These are phyloP conservation scores for Arenaria interpres DNA, from an alignment of 2,113 vertebrate species.

Conservation along the genomic window DNA sequence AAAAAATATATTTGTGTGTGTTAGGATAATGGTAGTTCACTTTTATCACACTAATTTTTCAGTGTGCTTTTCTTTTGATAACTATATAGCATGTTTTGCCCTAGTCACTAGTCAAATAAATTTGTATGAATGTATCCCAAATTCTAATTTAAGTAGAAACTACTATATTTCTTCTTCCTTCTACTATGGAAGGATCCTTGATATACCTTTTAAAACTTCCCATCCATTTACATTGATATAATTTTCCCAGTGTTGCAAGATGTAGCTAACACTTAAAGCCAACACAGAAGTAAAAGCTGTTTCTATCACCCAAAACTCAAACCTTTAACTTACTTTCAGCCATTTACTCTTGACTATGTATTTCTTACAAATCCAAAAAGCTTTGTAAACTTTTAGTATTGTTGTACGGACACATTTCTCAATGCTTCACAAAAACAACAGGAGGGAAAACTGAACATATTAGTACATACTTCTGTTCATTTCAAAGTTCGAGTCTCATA, in stretches of 20 bases:
- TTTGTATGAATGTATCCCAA: not conserved
- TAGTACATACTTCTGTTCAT: not conserved
- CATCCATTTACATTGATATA: not conserved
- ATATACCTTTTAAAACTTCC: not conserved
- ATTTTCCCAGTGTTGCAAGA: not conserved
- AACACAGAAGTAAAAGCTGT: not conserved
- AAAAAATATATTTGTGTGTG: not conserved
- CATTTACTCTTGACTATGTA: not conserved
- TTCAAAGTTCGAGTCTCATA: not conserved
- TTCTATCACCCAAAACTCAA: not conserved
- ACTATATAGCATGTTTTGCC: not conserved
- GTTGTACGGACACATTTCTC: not conserved
- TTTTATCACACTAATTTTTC: not conserved
- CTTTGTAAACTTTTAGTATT: not conserved
- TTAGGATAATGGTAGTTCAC: not conserved
- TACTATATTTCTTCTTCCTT: not conserved
- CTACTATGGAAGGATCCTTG: not conserved
- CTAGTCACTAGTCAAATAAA: not conserved
- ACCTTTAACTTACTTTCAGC: not conserved
- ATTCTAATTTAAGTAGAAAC: not conserved
- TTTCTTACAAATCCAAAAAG: not conserved
- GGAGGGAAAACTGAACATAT: not conserved
- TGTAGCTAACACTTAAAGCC: not conserved
- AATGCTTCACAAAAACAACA: not conserved
- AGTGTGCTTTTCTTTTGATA: not conserved